Evolutionary conservation across 2,888 invertebrate species (phyloP).

Genomic region (Dysmachus trigonus): DNA sequence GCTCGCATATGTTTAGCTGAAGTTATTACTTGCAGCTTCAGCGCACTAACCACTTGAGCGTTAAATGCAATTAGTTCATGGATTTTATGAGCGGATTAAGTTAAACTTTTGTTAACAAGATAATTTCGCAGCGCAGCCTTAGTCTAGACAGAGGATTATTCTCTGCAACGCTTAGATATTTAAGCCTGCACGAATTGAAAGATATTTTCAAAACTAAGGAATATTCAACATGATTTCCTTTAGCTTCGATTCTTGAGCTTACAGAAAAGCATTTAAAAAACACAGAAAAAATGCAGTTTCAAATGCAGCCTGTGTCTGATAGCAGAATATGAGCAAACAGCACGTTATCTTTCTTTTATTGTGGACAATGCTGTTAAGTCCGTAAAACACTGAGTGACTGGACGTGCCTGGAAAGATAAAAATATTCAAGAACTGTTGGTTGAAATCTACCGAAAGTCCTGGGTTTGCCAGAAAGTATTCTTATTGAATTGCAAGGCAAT

Average conservation of each 20-base stretch:
- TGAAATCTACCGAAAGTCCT: neutral
- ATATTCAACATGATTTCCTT: neutral
- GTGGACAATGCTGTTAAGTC: neutral
- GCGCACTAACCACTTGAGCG: neutral
- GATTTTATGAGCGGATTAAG: slow-evolving; percentile 23
- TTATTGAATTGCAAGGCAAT: neutral
- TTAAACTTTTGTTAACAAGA: slow-evolving; percentile 13
- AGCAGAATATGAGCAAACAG: neutral
- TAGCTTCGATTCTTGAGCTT: neutral
- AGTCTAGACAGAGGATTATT: slow-evolving; percentile 27
- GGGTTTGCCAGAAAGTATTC: neutral
- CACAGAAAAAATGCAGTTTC: neutral
- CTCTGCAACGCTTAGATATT: neutral
- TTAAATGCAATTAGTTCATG: slow-evolving; percentile 22
- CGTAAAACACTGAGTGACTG: neutral
- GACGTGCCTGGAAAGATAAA: neutral
- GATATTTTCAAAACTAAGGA: neutral
- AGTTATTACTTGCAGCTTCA: neutral
- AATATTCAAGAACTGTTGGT: neutral
- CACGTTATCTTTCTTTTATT: neutral
- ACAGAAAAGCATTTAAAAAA: neutral
- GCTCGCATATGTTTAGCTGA: neutral
- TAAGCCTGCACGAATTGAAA: neutral
- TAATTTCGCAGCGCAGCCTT: neutral
- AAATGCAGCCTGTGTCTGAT: neutral